Percentiles rank a stretch among this genome's conserved stretches.
These are phyloP conservation scores for Ormyrus nitidulus DNA, from an alignment of 2,888 invertebrate genomes.

Conservation along the genomic window DNA sequence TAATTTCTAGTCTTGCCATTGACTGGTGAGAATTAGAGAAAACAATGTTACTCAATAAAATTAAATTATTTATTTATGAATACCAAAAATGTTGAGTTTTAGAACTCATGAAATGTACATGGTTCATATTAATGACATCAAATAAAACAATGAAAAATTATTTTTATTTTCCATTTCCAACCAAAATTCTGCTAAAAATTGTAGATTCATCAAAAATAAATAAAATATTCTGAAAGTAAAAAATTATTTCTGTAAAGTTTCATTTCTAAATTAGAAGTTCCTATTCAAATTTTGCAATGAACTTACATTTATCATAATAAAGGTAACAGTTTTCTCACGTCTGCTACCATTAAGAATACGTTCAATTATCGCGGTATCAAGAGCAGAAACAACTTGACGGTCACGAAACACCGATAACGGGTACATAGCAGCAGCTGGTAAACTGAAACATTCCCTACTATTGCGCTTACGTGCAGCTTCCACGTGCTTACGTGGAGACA, in stretches of 20 bases:
- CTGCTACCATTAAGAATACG: not conserved
- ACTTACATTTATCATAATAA: no score
- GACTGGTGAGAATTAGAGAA: slow-evolving; percentile 44
- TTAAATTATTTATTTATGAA: slow-evolving; percentile 46
- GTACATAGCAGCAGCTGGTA: not conserved
- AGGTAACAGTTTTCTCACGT: no score
- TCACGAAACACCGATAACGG: not conserved
- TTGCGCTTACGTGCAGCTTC: slow-evolving; percentile 8
- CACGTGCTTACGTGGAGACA: slow-evolving; percentile 61
- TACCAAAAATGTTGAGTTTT: slow-evolving; percentile 19
- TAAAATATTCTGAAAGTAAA: no score
- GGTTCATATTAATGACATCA: slow-evolving; percentile 14
- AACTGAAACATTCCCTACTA: not conserved
- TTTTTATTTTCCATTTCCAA: slow-evolving; percentile 36
- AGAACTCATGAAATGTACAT: slow-evolving; percentile 17
- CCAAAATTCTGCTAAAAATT: not conserved
- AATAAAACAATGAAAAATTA: slow-evolving; percentile 18
- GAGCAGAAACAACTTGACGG: slow-evolving; percentile 4
- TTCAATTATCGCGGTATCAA: slow-evolving; percentile 17
- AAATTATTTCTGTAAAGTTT: no score
- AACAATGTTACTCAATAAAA: slow-evolving; percentile 15
- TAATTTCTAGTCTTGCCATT: slow-evolving; percentile 46
- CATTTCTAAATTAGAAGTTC: no score
- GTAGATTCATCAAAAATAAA: no score
- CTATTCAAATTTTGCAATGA: no score